Percentiles rank a stretch among this genome's conserved stretches.
Conservation (phyloP, 2,888 invertebrate species). For the Azorinus chamasolen region DNA sequence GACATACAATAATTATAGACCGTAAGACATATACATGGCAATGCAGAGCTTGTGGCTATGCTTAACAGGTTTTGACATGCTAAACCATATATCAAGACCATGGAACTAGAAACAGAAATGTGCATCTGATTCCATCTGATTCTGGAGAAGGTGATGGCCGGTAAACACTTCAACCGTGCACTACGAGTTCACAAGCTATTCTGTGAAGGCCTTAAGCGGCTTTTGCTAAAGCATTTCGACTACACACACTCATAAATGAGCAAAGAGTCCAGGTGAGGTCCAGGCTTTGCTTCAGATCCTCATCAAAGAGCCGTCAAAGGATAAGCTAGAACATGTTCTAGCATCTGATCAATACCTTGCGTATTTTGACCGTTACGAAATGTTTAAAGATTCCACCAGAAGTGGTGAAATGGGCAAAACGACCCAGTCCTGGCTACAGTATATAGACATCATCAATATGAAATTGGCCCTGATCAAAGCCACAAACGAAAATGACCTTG, state of each 20-base stretch:
- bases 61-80: no score
- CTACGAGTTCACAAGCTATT: constrained; percentile 47
- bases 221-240: constrained; percentile 18
- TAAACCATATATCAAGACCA: no score
- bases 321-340: background rate
- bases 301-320: constrained; percentile 4
- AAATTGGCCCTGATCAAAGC: constrained; percentile 41
- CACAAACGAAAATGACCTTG: constrained; percentile 51
- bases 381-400: constrained; percentile 29
- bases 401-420: constrained; percentile 38
- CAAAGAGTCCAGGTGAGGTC: constrained; percentile 8
- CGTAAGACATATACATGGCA: no score
- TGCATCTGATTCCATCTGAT: background rate
- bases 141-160: constrained; percentile 37
- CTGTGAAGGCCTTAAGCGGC: constrained; percentile 39
- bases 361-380: constrained; percentile 16
- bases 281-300: background rate
- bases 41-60: no score
- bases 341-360: constrained; percentile 1
- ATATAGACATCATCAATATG: constrained; percentile 39
- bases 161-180: constrained; percentile 40
- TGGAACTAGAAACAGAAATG: no score
- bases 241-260: background rate
- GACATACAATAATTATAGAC: no score
- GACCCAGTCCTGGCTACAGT: constrained; percentile 48